These are phyloP conservation scores for Heliothis virescens DNA, from an alignment of 1,140 invertebrate species.

Conservation along the genomic window DNA sequence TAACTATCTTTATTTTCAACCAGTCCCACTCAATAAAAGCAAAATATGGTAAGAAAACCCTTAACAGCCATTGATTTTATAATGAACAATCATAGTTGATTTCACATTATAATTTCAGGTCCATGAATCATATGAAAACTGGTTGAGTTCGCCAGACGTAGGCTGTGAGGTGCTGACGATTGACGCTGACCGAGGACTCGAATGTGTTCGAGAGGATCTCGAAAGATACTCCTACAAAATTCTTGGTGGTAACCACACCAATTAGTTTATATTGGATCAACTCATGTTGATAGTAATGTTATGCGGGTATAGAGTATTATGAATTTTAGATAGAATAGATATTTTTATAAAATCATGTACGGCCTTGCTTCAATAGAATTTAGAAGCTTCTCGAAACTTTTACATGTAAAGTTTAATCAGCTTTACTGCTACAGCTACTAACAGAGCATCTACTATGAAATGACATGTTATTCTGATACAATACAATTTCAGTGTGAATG, in stretches of 20 bases:
- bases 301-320: slow-evolving; percentile 6
- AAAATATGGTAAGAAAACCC: too few relatives aligned
- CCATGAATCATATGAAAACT: slow-evolving; percentile 83
- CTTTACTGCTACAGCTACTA: too few relatives aligned
- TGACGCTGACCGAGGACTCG: slow-evolving; percentile 76
- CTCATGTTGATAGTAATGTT: background rate
- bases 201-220: slow-evolving; percentile 74
- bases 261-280: slow-evolving; percentile 50
- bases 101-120: too few relatives aligned
- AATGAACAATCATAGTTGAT: too few relatives aligned
- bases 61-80: background rate
- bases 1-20: too few relatives aligned
- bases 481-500: background rate
- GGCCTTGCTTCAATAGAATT: too few relatives aligned
- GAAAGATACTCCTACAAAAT: slow-evolving; percentile 79
- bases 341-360: too few relatives aligned
- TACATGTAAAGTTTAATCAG: too few relatives aligned
- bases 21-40: too few relatives aligned
- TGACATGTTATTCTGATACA: background rate
- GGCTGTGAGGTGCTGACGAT: slow-evolving; percentile 82
- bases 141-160: slow-evolving; percentile 76
- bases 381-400: too few relatives aligned
- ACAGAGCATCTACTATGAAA: too few relatives aligned
- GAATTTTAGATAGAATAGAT: background rate
- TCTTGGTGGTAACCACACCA: slow-evolving; percentile 80